Conservation (phyloP, 2,888 invertebrate species). For the Agonum fuliginosum region DNA sequence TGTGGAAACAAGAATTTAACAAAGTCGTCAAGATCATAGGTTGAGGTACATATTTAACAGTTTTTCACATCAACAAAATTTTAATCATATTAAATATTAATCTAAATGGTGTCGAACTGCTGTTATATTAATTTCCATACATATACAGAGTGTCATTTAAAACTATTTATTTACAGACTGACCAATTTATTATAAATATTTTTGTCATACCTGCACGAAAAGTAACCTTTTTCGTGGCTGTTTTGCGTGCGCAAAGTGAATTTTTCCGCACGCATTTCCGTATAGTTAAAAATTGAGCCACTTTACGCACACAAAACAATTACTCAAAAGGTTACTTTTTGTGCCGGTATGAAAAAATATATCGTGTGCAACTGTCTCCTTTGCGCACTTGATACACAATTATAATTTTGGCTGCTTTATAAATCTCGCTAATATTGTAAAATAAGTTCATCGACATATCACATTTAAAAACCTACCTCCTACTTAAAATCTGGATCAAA, state of each 20-base stretch:
- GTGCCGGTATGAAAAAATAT: no score
- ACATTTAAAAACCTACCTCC: slow-evolving; percentile 30
- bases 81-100: slow-evolving; percentile 17
- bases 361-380: no score
- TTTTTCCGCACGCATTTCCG: no score
- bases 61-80: slow-evolving; percentile 23
- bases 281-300: no score
- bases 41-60: background rate
- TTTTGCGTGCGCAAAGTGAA: no score
- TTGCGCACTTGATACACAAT: no score
- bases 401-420: no score
- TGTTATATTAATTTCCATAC: background rate
- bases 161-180: background rate
- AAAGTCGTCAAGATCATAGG: background rate
- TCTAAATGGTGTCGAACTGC: background rate
- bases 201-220: no score
- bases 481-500: background rate
- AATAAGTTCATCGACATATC: slow-evolving; percentile 32
- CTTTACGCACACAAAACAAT: no score
- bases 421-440: background rate
- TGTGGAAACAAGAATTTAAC: slow-evolving; percentile 50
- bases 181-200: background rate
- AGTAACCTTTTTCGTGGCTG: no score
- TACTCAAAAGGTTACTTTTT: no score
- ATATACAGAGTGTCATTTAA: background rate